Evolutionary conservation across 1,140 invertebrate genomes (phyloP), one percentile per base, ranked within the genome.

Genomic region (Scaptomyza graminum): DNA sequence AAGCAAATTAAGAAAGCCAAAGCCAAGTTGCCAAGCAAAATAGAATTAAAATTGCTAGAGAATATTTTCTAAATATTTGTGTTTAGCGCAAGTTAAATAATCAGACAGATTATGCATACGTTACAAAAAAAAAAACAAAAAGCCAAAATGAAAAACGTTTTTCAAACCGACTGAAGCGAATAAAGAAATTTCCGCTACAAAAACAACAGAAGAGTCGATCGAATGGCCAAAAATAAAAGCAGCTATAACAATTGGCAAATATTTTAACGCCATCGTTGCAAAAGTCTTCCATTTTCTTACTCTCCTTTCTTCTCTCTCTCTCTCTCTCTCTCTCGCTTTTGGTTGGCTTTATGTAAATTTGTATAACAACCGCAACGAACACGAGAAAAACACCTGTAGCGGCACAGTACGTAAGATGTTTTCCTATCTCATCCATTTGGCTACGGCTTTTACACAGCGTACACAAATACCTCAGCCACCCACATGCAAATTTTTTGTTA

Each of bases 71-170:
- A 88, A 88, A 88, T 88, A 88, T 88, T 88, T 88, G 76, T 88
- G 83, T 88, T 88, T 83, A 77, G 83, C 83, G 73, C 83, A 88
- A 88, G 83, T 88, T 88, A 88, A 88, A 88, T 88, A 88, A 88
- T 88, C 83, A 83, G 62, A 83, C 66, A 88, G 83, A 88, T 88
- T 88, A 88, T 74, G 65, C 68, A 88, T 76, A 54, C 83, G 71
- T 61, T 72, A 78, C 79, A 76, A 66, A 66, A 76, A 66, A 66
- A 88, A 75, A 69, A 84, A 74, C 57, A 79, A 62, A 82, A 82
- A 79, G 82, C 60, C 55, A 61, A 63, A 65, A 43, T 31, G 34
- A 59, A 70, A 64, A 70, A 52, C 67, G 52, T 50, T 64, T 56
- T 47, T 70, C 34, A 70, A 72, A 67, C 18, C 49, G 63, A 44